Conservation (phyloP, 2,888 invertebrate species). For the Dioctria rufipes region DNA sequence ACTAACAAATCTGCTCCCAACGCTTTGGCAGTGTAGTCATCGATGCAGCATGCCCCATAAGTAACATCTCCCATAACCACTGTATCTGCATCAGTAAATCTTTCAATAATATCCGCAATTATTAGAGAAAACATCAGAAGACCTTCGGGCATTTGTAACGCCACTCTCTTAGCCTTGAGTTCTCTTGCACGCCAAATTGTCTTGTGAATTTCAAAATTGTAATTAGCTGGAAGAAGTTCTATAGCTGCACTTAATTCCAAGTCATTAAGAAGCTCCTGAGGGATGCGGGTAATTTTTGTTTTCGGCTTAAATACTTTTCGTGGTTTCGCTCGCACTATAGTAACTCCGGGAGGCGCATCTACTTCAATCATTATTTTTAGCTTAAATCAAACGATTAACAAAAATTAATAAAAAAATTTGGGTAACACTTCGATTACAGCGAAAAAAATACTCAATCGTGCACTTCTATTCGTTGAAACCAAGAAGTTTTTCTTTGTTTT, state of each 20-base stretch:
- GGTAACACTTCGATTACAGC: neutral
- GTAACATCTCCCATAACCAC: slow-evolving; percentile 99
- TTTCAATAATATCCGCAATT: slow-evolving; percentile 92
- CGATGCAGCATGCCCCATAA: slow-evolving; percentile 99
- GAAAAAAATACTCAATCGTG: neutral
- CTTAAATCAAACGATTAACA: neutral
- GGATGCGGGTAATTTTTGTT: slow-evolving; percentile 84
- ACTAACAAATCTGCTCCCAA: slow-evolving; percentile 91
- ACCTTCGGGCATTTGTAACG: slow-evolving; percentile 97
- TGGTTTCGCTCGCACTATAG: slow-evolving; percentile 85
- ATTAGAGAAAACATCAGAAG: slow-evolving; percentile 93
- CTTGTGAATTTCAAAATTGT: slow-evolving; percentile 98
- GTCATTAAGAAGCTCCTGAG: slow-evolving; percentile 84
- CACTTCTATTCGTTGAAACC: neutral
- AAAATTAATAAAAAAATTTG: neutral
- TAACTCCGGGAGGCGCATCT: slow-evolving; percentile 65
- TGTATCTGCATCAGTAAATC: slow-evolving; percentile 90
- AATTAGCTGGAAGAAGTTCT: slow-evolving; percentile 88
- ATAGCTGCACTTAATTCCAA: slow-evolving; percentile 81
- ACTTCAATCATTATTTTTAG: slow-evolving; percentile 43
- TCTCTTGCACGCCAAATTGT: slow-evolving; percentile 96
- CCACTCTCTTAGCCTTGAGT: slow-evolving; percentile 88
- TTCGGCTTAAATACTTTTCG: slow-evolving; percentile 85
- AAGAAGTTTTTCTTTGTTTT: slow-evolving; percentile 22
- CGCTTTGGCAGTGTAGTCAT: slow-evolving; percentile 94